These are phyloP conservation scores for Drosophila lacicola DNA, from an alignment of 2,888 invertebrate genomes.

Conservation along the genomic window DNA sequence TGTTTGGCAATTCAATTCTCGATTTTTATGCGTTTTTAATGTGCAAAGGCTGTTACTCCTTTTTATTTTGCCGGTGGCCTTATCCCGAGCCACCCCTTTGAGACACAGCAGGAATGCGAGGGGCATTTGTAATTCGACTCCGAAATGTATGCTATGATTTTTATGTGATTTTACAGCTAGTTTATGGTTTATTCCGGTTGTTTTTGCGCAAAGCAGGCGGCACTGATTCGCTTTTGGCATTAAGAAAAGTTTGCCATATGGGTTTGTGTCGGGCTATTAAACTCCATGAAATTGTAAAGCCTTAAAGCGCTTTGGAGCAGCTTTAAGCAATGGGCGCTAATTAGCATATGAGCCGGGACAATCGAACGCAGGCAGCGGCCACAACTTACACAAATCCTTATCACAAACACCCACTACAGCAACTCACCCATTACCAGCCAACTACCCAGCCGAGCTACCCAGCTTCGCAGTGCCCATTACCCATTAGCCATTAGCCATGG, in stretches of 20 bases:
- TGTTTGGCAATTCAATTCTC: constrained; percentile 61
- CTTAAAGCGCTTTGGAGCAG: constrained; percentile 7
- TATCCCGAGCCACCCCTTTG: constrained; percentile 38
- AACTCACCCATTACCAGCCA: background rate
- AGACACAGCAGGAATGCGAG: background rate
- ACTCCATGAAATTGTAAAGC: background rate
- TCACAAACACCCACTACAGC: constrained; percentile 57
- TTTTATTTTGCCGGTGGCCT: constrained; percentile 43
- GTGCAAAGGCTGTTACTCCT: constrained; percentile 73
- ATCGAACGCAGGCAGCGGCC: constrained; percentile 36
- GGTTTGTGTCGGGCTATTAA: constrained; percentile 14
- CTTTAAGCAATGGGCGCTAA: constrained; percentile 46
- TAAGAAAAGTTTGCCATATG: constrained; percentile 42
- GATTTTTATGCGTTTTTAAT: constrained; percentile 78
- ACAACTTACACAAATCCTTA: constrained; percentile 66
- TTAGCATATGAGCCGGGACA: constrained; percentile 61
- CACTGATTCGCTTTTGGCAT: constrained; percentile 30
- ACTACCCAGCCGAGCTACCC: background rate
- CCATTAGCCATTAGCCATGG: constrained; percentile 69
- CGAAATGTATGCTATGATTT: constrained; percentile 72
- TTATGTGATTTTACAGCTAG: constrained; percentile 62
- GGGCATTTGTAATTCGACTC: constrained; percentile 64
- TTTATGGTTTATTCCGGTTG: constrained; percentile 42
- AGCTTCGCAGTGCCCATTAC: constrained; percentile 11
- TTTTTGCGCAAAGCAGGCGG: constrained; percentile 8